These are phyloP conservation scores for Chloroceryle amazona DNA, from an alignment of 2,797 vertebrate species.

Conservation along the genomic window DNA sequence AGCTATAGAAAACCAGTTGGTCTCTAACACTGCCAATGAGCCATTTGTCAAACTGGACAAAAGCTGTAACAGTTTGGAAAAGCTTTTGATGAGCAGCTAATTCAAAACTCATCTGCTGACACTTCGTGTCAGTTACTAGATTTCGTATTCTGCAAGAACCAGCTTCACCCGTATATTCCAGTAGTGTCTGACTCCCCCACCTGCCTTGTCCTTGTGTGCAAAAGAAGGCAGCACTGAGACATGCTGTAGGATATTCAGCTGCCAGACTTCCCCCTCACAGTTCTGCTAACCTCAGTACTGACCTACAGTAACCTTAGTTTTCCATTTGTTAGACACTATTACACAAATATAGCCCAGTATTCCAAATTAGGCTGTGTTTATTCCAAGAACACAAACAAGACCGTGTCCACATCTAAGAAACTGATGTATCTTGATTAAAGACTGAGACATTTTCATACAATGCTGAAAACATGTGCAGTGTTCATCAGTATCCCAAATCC, in stretches of 20 bases:
- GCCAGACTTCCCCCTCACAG: constrained; percentile 23
- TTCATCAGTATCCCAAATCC: constrained; percentile 1
- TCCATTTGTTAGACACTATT: not conserved
- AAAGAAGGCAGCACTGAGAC: not conserved
- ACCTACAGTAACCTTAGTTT: constrained; percentile 51
- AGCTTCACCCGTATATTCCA: accelerated
- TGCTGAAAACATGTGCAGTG: not conserved
- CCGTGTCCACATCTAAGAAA: constrained; percentile 13
- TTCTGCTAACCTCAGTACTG: not conserved
- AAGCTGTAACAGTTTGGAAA: not conserved
- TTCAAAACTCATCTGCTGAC: not conserved
- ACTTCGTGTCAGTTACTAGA: accelerated
- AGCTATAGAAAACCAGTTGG: not conserved
- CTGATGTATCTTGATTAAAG: not conserved
- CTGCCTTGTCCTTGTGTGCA: not conserved
- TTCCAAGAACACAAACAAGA: constrained; percentile 13
- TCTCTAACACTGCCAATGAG: constrained; percentile 15
- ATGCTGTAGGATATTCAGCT: not conserved
- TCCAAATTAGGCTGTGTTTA: constrained; percentile 12
- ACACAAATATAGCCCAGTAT: not conserved
- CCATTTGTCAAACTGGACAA: not conserved
- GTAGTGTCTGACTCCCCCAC: accelerated
- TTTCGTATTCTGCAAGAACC: not conserved
- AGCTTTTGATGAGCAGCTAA: not conserved
- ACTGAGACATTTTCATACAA: not conserved